Evolutionary conservation across 2,797 vertebrate genomes (phyloP).

Genomic region (Sebastes itinus): DNA sequence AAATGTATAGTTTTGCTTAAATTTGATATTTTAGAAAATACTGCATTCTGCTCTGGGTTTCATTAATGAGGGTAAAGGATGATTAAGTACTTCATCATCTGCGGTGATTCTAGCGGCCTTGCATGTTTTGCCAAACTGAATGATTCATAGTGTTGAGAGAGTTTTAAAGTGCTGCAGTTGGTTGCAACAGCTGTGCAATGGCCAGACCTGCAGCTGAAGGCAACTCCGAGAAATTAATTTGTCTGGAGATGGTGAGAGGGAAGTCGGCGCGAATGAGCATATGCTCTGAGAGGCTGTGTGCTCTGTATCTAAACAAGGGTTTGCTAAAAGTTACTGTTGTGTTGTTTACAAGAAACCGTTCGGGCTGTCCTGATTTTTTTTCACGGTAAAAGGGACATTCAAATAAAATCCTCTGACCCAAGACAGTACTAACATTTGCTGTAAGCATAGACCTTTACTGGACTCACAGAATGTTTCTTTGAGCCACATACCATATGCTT

Average conservation of each 20-base stretch:
- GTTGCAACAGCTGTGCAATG: constrained; percentile 66
- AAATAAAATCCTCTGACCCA: neutral
- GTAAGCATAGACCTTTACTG: neutral
- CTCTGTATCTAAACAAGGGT: constrained; percentile 36
- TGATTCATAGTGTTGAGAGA: constrained; percentile 57
- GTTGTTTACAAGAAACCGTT: neutral
- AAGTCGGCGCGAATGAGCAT: constrained; percentile 45
- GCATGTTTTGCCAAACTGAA: constrained; percentile 57
- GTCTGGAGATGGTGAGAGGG: constrained; percentile 55
- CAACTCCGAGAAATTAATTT: constrained; percentile 62
- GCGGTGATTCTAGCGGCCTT: constrained; percentile 25
- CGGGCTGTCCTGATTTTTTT: neutral
- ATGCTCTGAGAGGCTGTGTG: constrained; percentile 46
- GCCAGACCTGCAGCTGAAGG: constrained; percentile 58
- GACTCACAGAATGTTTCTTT: neutral
- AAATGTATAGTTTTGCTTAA: constrained; percentile 56
- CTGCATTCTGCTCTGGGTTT: constrained; percentile 40
- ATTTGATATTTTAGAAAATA: constrained; percentile 31
- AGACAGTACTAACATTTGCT: neutral
- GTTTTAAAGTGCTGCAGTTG: constrained; percentile 55
- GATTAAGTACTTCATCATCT: constrained; percentile 66
- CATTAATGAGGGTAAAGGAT: constrained; percentile 56
- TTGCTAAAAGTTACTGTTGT: constrained; percentile 17
- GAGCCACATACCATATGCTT: neutral
- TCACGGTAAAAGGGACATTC: neutral